Conservation (phyloP, 2,113 vertebrate genomes). For the Podiceps cristatus region DNA sequence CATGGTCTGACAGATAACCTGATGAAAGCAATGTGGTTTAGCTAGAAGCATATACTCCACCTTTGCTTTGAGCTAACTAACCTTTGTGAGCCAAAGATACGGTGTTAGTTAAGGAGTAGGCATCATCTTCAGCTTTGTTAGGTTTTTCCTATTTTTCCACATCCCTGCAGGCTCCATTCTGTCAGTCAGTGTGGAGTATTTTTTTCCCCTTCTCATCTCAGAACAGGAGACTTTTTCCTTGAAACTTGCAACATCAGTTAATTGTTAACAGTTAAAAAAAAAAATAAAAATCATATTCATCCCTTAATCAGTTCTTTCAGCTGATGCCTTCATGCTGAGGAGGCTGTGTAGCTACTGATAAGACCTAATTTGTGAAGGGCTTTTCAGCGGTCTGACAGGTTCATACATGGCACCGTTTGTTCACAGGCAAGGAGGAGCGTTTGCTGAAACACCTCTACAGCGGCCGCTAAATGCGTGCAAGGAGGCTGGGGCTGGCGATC, state of each 20-base stretch:
- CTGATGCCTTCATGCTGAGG: slow-evolving; percentile 12
- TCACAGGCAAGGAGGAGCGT: neutral
- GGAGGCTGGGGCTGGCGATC: neutral
- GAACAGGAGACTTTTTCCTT: slow-evolving; percentile 33
- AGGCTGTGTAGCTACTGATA: slow-evolving; percentile 68
- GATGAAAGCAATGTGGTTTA: neutral
- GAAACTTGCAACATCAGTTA: slow-evolving; percentile 74
- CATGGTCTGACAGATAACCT: neutral
- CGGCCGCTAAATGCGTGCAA: accelerated
- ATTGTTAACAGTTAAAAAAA: slow-evolving; percentile 64
- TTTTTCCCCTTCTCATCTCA: neutral
- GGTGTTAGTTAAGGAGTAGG: neutral
- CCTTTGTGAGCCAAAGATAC: neutral
- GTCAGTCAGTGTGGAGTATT: neutral
- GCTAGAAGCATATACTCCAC: neutral
- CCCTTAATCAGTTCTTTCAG: slow-evolving; percentile 23
- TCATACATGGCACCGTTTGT: neutral
- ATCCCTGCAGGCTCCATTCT: neutral
- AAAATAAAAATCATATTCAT: neutral
- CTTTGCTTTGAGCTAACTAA: neutral
- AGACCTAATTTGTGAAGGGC: slow-evolving; percentile 45
- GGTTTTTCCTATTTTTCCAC: neutral
- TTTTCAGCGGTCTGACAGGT: neutral
- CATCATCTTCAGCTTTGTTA: neutral
- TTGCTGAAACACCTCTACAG: neutral